These are phyloP conservation scores for Tichodroma muraria DNA, from an alignment of 2,113 vertebrate species.

Conservation along the genomic window DNA sequence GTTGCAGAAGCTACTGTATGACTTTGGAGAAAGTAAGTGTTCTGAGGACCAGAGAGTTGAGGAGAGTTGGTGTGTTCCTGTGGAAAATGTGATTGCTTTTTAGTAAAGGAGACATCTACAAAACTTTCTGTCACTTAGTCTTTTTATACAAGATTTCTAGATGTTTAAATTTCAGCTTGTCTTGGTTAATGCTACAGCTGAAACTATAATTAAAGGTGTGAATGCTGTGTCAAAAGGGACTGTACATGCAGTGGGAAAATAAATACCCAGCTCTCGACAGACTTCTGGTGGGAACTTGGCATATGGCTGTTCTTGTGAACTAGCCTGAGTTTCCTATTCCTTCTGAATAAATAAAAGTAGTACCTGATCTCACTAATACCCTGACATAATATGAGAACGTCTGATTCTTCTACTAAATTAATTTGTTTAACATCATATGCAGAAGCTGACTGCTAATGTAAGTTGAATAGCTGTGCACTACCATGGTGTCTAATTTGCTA, in stretches of 20 bases:
- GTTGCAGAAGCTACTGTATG: not conserved
- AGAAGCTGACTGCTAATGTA: not conserved
- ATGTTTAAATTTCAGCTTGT: not conserved
- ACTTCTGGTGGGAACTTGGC: not conserved
- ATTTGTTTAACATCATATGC: not conserved
- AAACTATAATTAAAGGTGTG: not conserved
- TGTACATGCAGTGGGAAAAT: not conserved
- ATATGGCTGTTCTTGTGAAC: not conserved
- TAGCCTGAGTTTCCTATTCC: not conserved
- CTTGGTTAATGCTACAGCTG: not conserved
- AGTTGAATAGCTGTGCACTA: not conserved
- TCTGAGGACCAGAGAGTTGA: not conserved
- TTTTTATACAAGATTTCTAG: conserved; percentile 12
- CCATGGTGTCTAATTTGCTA: not conserved
- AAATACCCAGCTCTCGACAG: not conserved
- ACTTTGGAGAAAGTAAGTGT: conserved; percentile 23
- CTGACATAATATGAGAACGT: not conserved
- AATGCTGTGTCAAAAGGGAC: not conserved
- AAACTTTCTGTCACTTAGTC: not conserved
- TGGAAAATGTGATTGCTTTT: not conserved
- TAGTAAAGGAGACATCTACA: not conserved
- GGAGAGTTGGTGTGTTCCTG: not conserved
- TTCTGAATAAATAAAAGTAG: not conserved
- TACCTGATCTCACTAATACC: not conserved
- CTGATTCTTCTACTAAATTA: not conserved